phyloP scores from a whole-genome alignment of 2,888 invertebrate genomes.

The Netelia fuscicornis region DNA sequence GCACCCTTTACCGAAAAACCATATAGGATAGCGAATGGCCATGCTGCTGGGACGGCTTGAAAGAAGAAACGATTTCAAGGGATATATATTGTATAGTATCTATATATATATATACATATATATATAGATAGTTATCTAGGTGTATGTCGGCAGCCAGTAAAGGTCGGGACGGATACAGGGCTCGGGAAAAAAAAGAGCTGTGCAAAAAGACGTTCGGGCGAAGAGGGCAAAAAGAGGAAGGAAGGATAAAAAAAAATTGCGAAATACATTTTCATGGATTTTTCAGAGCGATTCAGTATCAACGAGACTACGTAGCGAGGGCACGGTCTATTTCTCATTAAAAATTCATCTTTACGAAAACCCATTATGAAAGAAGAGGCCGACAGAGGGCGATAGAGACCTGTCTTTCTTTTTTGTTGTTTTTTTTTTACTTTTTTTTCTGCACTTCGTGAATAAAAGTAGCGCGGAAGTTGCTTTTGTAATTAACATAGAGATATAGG shows the following conservation, averaged over 20 bases:
- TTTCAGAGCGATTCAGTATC: constrained; percentile 16
- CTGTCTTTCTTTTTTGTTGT: not conserved
- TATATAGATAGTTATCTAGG: not conserved
- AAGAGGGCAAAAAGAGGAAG: not conserved
- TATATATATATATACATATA: not conserved
- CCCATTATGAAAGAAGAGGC: constrained; percentile 25
- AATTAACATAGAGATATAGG: constrained; percentile 35
- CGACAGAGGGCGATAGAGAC: not conserved
- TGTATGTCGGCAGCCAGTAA: not conserved
- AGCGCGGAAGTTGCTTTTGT: constrained; percentile 20
- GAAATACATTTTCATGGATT: constrained; percentile 47
- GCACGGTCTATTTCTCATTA: constrained; percentile 24
- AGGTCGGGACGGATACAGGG: not conserved
- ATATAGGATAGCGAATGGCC: constrained; percentile 55
- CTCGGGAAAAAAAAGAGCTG: not conserved
- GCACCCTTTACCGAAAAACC: constrained; percentile 60
- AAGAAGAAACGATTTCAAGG: constrained; percentile 42
- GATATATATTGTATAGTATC: not conserved
- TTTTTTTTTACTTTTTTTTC: not conserved
- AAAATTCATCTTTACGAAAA: constrained; percentile 18
- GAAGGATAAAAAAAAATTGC: not conserved
- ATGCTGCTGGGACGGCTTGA: constrained; percentile 38
- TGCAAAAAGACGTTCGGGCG: not conserved
- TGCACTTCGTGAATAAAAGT: constrained; percentile 1
- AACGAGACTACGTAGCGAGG: constrained; percentile 20